A percentile compares a stretch with the other conserved stretches of the same genome.
phyloP scores from a whole-genome alignment of 2,113 vertebrate species.

The Riparia riparia region DNA sequence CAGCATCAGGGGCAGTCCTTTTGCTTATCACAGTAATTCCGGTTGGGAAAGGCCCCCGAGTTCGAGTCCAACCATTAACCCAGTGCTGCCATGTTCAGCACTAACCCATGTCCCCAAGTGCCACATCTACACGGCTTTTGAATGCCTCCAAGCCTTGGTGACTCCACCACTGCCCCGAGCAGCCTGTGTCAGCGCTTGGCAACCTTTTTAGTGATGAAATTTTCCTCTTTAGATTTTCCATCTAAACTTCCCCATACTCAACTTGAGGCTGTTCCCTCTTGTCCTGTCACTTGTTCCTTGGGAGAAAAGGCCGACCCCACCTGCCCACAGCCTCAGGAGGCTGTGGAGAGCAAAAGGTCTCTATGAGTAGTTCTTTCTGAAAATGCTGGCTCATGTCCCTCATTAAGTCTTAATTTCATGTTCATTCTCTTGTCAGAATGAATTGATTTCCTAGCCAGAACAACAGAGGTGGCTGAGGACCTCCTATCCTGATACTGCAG shows the following conservation, averaged over 20 bases:
- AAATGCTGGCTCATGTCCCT: not conserved
- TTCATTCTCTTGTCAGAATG: not conserved
- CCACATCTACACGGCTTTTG: not conserved
- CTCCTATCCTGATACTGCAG: not conserved
- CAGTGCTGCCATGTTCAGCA: not conserved
- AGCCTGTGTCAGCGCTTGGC: not conserved
- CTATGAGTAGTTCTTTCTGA: not conserved
- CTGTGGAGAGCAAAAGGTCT: not conserved
- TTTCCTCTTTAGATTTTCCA: not conserved
- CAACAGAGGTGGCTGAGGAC: not conserved
- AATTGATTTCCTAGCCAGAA: not conserved
- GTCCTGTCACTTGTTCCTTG: not conserved
- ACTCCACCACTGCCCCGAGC: not conserved
- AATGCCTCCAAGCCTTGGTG: not conserved
- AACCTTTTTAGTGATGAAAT: not conserved
- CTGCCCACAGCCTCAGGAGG: not conserved
- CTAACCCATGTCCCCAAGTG: not conserved
- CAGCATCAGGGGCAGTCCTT: not conserved
- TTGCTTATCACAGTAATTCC: not conserved
- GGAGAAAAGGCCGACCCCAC: not conserved
- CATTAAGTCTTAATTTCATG: not conserved
- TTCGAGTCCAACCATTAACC: too few relatives aligned
- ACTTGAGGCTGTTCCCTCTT: not conserved
- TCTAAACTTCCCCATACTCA: not conserved
- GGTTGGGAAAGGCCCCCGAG: not conserved